A percentile compares a stretch with the other conserved stretches of the same genome.
These are phyloP conservation scores for Pollenia griseotomentosa DNA, from an alignment of 2,888 invertebrate species.

Conservation along the genomic window DNA sequence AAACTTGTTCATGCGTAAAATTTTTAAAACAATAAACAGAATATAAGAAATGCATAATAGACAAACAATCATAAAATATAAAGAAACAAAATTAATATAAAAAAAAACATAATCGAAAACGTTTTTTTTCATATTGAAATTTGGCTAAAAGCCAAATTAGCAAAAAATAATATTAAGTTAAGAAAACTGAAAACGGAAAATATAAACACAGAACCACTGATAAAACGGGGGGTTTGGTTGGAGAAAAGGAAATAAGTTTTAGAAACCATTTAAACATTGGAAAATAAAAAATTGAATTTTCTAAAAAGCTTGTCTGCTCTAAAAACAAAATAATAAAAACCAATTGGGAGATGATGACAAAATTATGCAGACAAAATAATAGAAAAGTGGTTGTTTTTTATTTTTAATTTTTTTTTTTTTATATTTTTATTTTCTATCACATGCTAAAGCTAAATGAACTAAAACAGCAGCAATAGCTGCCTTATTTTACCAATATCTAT, in stretches of 20 bases:
- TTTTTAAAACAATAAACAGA: slow-evolving; percentile 59
- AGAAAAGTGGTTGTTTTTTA: slow-evolving; percentile 37
- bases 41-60: slow-evolving; percentile 48
- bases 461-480: neutral
- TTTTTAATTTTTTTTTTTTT: neutral
- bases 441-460: slow-evolving; percentile 8
- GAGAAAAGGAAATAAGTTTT: neutral
- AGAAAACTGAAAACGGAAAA: slow-evolving; percentile 59
- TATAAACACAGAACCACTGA: slow-evolving; percentile 10
- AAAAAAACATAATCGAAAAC: slow-evolving; percentile 27
- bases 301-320: slow-evolving; percentile 62
- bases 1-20: slow-evolving; percentile 68
- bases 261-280: slow-evolving; percentile 53
- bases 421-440: neutral
- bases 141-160: slow-evolving; percentile 72
- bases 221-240: neutral
- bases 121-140: slow-evolving; percentile 42
- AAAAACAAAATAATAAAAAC: neutral
- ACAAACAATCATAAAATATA: slow-evolving; percentile 45
- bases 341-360: slow-evolving; percentile 65
- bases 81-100: slow-evolving; percentile 37
- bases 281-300: slow-evolving; percentile 59
- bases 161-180: slow-evolving; percentile 57
- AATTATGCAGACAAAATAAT: slow-evolving; percentile 56
- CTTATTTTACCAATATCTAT: slow-evolving; percentile 33